A percentile compares a stretch with the other conserved stretches of the same genome.
These are phyloP conservation scores for Mesoligia furuncula DNA, from an alignment of 2,888 invertebrate genomes.

Conservation along the genomic window DNA sequence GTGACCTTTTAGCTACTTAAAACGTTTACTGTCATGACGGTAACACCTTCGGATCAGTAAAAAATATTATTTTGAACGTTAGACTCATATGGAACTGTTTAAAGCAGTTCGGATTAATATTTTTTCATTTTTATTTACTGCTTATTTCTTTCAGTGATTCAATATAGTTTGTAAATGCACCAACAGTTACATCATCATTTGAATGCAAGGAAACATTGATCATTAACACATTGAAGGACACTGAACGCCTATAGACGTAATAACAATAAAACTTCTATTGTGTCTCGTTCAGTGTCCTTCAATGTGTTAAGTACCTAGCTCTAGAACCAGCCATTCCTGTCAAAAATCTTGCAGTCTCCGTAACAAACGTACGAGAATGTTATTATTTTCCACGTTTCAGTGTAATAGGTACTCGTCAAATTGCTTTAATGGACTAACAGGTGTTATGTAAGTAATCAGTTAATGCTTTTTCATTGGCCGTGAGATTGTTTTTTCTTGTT, in stretches of 20 bases:
- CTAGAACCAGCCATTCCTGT: neutral
- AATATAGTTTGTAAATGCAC: neutral
- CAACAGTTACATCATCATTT: neutral
- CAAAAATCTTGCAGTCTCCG: neutral
- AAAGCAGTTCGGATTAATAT: no score
- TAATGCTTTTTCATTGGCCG: conserved; percentile 43
- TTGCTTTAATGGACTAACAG: conserved; percentile 55
- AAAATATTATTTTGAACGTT: no score
- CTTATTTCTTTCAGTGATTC: no score
- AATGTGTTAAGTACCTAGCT: conserved; percentile 1
- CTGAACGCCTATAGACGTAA: no score
- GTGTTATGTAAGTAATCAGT: conserved; percentile 51
- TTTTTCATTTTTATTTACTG: no score
- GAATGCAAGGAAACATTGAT: neutral
- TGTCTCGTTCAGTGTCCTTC: no score
- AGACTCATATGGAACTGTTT: no score
- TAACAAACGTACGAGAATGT: conserved; percentile 16
- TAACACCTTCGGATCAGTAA: no score
- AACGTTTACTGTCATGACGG: no score
- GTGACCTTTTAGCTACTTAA: no score
- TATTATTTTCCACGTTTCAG: conserved; percentile 32
- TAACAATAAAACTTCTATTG: no score
- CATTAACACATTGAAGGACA: no score
- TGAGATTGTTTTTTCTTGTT: conserved; percentile 46
- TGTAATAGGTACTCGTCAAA: conserved; percentile 51